Base-by-base conservation (phyloP, 2,888 invertebrate genomes). In the Stenchaetothrips biformis region DNA sequence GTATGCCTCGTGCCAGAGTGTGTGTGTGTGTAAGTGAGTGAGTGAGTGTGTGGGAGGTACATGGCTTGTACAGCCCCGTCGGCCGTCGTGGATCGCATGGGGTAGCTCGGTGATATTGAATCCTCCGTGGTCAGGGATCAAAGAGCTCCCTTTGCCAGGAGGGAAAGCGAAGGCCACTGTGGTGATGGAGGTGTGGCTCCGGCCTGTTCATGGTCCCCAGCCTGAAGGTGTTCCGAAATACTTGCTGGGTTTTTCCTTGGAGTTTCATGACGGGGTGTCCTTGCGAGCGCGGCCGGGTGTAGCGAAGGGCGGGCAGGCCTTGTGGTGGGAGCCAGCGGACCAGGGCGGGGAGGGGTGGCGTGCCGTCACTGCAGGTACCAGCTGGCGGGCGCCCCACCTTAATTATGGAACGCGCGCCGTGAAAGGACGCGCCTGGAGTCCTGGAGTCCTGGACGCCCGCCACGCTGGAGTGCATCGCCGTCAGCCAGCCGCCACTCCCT, bases 41-140 rank as follows among this genome's bases (percentile, higher is more conserved):
- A 37, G 9, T 2, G 53, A 13, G 53, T 13, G 53, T 53, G 53
- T 3, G 16, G 6, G 53, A 9, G 53, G 53, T 53, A 53, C 49
- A 7, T 13, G 49, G 53, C 53, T 37, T 4, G 2, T 37, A 37
- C 37, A 37, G 37, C 37, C 37, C 37, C 4, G 37, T 37, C 37
- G 37, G 37, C 37, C 37, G 6, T 2, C 53, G 2, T 7, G 53
- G 16, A 53, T 13, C 16, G 53, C 6, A 6, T 53, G 6, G 13
- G 53, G 53, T 6, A 53, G 53, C 16, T 53, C 6, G 9, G 13
- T 21, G 21, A 67, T 67, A 67, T 7, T 67, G 67, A 37, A 4
- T 67, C 67, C 67, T 21, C 67, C 67, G 67, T 21, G 67, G 67
- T 21, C 67, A 67, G 21, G 67, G 67, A 67, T 67, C 67, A 67